Conservation (phyloP, 1,140 invertebrate genomes). For the Drosophila littoralis region DNA sequence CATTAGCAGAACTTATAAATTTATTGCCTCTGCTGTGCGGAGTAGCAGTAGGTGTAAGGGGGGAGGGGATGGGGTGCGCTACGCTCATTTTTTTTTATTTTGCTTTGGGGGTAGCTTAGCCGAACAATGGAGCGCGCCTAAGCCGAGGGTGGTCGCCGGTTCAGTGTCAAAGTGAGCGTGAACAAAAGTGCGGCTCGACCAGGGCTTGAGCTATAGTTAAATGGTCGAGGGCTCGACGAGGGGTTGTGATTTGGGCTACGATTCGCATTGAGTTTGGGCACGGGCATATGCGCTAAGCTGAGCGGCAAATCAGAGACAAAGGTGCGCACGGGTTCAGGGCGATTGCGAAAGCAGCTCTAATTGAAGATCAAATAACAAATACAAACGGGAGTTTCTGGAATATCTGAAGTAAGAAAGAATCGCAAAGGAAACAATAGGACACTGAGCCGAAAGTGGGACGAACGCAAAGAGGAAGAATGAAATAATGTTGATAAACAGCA, state of each 20-base stretch:
- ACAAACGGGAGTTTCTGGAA: neutral
- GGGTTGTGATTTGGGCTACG: conserved; percentile 1
- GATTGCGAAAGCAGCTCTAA: neutral
- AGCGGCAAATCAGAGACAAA: neutral
- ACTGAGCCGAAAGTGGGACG: no score
- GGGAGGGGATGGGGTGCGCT: conserved; percentile 1
- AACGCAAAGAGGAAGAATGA: no score
- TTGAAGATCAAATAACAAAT: conserved; percentile 3
- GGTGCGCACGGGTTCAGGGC: neutral
- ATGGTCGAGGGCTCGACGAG: neutral
- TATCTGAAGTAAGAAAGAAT: neutral
- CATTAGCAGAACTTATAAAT: conserved; percentile 79
- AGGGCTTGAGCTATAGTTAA: conserved; percentile 25
- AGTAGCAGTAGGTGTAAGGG: conserved; percentile 9
- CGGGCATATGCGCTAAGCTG: no score
- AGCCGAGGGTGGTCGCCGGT: conserved; percentile 35
- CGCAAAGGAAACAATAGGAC: no score
- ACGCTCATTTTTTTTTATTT: neutral
- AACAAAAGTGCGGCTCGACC: conserved; percentile 26
- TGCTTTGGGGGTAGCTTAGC: neutral
- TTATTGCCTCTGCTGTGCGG: conserved; percentile 64
- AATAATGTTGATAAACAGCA: no score
- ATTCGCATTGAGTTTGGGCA: neutral
- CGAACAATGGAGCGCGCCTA: conserved; percentile 32
- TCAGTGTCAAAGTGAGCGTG: conserved; percentile 68